Evolutionary conservation across 2,888 invertebrate genomes (phyloP), one percentile per base, ranked within the genome.

Genomic region (Saturnia japonica): DNA sequence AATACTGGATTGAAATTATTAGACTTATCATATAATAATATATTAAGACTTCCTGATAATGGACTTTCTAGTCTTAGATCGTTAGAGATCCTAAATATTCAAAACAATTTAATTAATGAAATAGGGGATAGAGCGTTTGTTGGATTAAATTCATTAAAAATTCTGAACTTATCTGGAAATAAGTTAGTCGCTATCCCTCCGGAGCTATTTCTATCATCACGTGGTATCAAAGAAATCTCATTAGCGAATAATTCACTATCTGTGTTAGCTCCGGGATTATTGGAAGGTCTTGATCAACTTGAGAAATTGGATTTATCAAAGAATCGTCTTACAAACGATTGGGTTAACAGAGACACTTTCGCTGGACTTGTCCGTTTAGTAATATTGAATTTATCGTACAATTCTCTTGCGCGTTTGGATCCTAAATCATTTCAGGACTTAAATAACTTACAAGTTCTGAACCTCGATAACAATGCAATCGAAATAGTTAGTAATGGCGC

Each of bases 91-190:
- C 94, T 98, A 74, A 95, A 95, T 85, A 93, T 98, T 78, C 96
- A 97, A 86, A 95, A 96, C 86, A 98, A 98, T 88, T 95, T 95
- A 78, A 95, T 98, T 80, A 95, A 96, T 74, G 96, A 96, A 78
- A 94, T 97, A 76, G 96, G 96, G 64, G 97, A 97, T 85, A 94
- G 96, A 78, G 96, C 97, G 68, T 95, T 97, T 77, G 95, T 95
- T 73, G 97, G 97, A 75, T 91, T 97, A 77, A 94, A 92, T 78
- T 95, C 95, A 76, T 91, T 98, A 80, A 95, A 95, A 85, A 95
- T 95, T 79, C 91, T 98, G 68, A 97, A 97, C 91, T 92, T 97
- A 85, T 97, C 97, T 16, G 96, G 96, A 85, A 98, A 98, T 93
- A 95, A 95, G 83, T 94, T 98, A 82, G 96, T 96, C 68, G 96